Conservation (phyloP, 2,797 vertebrate species). For the Propithecus deckenii region DNA sequence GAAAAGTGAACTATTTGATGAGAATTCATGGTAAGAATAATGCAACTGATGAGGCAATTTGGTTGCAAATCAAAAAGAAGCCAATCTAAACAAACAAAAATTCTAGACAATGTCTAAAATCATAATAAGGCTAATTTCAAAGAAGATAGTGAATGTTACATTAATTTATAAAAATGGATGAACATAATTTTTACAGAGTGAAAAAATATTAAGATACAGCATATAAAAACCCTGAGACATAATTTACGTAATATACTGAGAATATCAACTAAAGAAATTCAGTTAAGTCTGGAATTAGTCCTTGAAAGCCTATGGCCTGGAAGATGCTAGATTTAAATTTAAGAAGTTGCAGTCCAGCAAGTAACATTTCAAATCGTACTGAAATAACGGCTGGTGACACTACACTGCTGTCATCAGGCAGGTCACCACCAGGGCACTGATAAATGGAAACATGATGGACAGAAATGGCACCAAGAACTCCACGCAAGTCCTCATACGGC, state of each 20-base stretch:
- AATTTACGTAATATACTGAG: neutral
- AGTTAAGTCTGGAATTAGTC: neutral
- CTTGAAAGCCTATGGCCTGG: neutral
- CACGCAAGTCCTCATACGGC: neutral
- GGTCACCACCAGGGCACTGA: neutral
- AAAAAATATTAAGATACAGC: neutral
- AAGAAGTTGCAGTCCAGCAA: neutral
- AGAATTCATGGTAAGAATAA: constrained; percentile 11
- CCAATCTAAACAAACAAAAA: neutral
- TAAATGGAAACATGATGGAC: neutral
- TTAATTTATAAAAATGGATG: neutral
- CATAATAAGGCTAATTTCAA: neutral
- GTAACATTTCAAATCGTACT: neutral
- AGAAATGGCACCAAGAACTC: neutral
- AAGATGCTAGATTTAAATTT: neutral
- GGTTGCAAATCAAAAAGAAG: neutral
- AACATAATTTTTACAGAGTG: neutral
- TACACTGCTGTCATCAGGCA: neutral
- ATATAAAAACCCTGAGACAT: neutral
- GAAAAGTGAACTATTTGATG: neutral
- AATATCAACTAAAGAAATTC: neutral
- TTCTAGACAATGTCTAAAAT: neutral
- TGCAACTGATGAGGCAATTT: neutral
- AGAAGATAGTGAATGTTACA: neutral
- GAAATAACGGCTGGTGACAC: neutral